Evolutionary conservation across 2,888 invertebrate genomes (phyloP).

Genomic region (Sphaerophoria taeniata): DNA sequence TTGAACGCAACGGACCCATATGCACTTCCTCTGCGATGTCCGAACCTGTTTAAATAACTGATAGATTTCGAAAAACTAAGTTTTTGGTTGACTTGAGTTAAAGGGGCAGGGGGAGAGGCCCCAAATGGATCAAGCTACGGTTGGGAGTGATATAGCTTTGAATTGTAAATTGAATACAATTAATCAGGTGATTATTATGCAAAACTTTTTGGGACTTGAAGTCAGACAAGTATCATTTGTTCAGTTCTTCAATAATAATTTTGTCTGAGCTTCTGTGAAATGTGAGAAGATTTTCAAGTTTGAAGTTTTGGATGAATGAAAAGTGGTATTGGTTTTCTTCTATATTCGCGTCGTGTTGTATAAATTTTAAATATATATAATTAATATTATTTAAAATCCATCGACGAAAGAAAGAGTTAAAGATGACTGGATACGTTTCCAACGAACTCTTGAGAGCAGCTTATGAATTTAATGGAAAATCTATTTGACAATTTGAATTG

Average conservation of each 20-base stretch:
- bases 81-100: not conserved
- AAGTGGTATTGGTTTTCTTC: not conserved
- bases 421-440: slow-evolving; percentile 25
- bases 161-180: slow-evolving; percentile 49
- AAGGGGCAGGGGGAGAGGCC: not conserved
- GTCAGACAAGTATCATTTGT: slow-evolving; percentile 34
- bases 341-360: slow-evolving; percentile 1
- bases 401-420: slow-evolving; percentile 10
- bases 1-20: slow-evolving; percentile 4
- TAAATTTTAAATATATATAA: slow-evolving; percentile 7
- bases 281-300: slow-evolving; percentile 21
- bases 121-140: slow-evolving; percentile 30
- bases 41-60: too few relatives aligned
- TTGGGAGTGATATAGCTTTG: slow-evolving; percentile 48
- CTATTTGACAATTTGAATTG: slow-evolving; percentile 60
- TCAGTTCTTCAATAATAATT: slow-evolving; percentile 18
- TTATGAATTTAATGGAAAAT: slow-evolving; percentile 51
- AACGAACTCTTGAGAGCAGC: slow-evolving; percentile 43
- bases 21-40: not conserved
- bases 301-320: not conserved
- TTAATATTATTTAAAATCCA: slow-evolving; percentile 51
- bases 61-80: not conserved
- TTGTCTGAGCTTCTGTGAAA: slow-evolving; percentile 21
- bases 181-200: slow-evolving; percentile 68
- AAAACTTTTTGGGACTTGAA: slow-evolving; percentile 45